Conservation (phyloP, 2,797 vertebrate genomes). For the Cynopterus sphinx region DNA sequence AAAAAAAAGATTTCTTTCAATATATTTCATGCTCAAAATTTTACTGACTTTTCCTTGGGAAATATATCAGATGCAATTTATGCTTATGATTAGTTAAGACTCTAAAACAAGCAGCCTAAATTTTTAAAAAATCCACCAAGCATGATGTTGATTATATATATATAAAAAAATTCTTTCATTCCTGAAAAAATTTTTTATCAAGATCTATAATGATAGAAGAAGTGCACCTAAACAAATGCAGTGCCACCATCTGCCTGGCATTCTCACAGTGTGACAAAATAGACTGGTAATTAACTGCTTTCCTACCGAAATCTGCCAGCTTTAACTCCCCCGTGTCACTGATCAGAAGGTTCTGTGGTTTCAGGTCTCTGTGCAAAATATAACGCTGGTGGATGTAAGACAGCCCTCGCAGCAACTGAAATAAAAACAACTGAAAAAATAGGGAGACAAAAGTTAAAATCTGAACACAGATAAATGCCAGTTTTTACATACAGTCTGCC, state of each 20-base stretch:
- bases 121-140: constrained; percentile 69
- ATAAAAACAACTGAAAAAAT: constrained; percentile 95
- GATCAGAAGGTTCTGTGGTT: constrained; percentile 99
- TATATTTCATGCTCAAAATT: constrained; percentile 52
- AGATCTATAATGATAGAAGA: constrained; percentile 80
- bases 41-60: background rate
- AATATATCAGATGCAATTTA: background rate
- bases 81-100: background rate
- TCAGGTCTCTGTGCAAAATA: constrained; percentile 98
- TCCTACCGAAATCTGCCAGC: constrained; percentile 97
- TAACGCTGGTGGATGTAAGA: constrained; percentile 99
- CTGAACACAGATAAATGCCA: constrained; percentile 76
- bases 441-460: constrained; percentile 83
- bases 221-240: constrained; percentile 82
- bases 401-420: constrained; percentile 96
- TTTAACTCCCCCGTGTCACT: constrained; percentile 97
- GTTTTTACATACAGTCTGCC: constrained; percentile 77
- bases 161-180: constrained; percentile 60
- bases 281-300: constrained; percentile 87
- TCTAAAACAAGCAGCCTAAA: background rate
- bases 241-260: constrained; percentile 84
- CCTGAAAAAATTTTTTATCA: constrained; percentile 77
- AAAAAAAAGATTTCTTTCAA: background rate
- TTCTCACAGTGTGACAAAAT: constrained; percentile 84
- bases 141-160: constrained; percentile 74